These are phyloP conservation scores for Drosophila demipolita DNA, from an alignment of 2,888 invertebrate species.

Conservation along the genomic window DNA sequence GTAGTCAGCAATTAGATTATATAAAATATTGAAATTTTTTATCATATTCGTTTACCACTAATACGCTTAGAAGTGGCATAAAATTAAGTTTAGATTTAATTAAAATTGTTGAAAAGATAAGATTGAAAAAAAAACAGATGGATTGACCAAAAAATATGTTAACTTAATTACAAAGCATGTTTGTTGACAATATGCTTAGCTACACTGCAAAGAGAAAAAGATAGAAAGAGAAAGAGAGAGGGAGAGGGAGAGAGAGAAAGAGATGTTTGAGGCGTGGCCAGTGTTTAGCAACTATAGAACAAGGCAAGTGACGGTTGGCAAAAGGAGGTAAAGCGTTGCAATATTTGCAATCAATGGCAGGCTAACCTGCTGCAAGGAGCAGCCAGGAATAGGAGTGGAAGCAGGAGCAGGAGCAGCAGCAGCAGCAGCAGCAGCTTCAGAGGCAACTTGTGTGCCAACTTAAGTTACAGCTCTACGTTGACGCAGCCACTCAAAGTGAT, in stretches of 20 bases:
- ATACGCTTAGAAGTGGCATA: not conserved
- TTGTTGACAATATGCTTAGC: conserved; percentile 8
- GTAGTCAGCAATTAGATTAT: not conserved
- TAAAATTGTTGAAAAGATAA: not conserved
- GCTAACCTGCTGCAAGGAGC: conserved; percentile 40
- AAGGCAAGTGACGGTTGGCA: conserved; percentile 53
- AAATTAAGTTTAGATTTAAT: not conserved
- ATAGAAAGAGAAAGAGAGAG: not conserved
- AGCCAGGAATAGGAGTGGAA: not conserved
- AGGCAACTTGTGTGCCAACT: conserved; percentile 33
- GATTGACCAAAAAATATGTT: not conserved
- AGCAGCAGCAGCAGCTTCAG: conserved; percentile 4
- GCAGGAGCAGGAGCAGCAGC: not conserved
- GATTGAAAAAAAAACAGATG: not conserved
- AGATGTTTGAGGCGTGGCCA: conserved; percentile 17
- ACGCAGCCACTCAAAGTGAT: conserved; percentile 36
- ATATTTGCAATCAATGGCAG: conserved; percentile 73
- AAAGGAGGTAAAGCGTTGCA: conserved; percentile 45
- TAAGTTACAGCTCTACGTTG: conserved; percentile 26
- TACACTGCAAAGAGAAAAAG: not conserved
- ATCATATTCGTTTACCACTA: not conserved
- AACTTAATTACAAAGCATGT: not conserved
- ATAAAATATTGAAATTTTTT: not conserved
- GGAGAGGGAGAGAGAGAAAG: not conserved
- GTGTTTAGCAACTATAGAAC: conserved; percentile 33